Evolutionary conservation across 1,140 invertebrate genomes (phyloP).

Genomic region (Eriosoma lanigerum): DNA sequence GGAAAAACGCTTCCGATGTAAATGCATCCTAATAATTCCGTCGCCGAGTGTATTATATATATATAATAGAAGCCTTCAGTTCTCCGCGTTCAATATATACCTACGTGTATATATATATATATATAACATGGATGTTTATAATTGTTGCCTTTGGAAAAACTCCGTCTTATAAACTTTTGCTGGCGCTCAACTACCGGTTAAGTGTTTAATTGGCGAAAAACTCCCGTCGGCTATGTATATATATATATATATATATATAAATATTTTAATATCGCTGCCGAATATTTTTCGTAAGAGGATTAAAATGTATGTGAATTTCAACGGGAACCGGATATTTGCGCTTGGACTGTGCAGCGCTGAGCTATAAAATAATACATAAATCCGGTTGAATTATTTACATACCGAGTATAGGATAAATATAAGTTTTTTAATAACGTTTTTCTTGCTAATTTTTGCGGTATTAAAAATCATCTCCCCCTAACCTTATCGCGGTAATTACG

Average conservation of each 20-base stretch:
- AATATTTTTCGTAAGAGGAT: constrained; percentile 51
- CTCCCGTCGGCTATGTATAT: constrained; percentile 40
- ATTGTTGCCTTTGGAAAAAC: constrained; percentile 50
- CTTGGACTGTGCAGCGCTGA: constrained; percentile 5
- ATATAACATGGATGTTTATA: constrained; percentile 21
- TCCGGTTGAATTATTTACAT: constrained; percentile 43
- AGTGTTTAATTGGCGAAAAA: constrained; percentile 52
- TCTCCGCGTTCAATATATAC: too few relatives aligned
- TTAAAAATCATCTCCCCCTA: background rate
- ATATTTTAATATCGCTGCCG: constrained; percentile 46
- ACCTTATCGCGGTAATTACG: background rate
- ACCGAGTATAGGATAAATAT: background rate
- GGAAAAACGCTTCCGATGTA: constrained; percentile 50
- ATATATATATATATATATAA: background rate
- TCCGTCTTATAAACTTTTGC: constrained; percentile 49
- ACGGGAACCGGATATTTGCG: constrained; percentile 17
- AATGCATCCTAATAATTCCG: constrained; percentile 35
- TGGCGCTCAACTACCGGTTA: constrained; percentile 41
- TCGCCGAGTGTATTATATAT: background rate
- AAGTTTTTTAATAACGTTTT: background rate
- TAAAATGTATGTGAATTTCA: constrained; percentile 36
- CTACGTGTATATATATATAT: too few relatives aligned
- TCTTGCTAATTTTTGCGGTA: background rate
- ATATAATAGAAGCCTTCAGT: background rate
- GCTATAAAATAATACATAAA: too few relatives aligned